Percentiles rank a stretch among this genome's conserved stretches.
Conservation (phyloP, 2,888 invertebrate genomes). For the Matsumyia berberina region DNA sequence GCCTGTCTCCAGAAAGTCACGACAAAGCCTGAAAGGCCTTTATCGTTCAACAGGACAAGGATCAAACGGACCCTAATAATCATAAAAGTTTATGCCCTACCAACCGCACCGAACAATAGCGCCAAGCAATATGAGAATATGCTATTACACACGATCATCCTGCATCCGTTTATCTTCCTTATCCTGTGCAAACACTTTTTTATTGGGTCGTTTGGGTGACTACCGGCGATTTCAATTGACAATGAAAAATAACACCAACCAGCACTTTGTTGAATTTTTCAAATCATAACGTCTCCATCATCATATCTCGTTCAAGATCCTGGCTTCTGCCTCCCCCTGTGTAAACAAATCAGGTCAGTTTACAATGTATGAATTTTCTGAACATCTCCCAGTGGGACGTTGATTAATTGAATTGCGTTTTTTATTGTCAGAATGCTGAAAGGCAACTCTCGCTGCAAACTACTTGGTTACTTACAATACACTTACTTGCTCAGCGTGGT, state of each 20-base stretch:
- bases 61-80: conserved; percentile 40
- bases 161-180: conserved; percentile 48
- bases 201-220: conserved; percentile 43
- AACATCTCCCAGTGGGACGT: neutral
- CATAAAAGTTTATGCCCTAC: conserved; percentile 44
- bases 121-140: conserved; percentile 21
- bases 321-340: neutral
- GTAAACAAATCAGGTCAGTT: conserved; percentile 20
- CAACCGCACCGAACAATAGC: conserved; percentile 1
- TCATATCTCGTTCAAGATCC: neutral
- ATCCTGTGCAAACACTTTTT: conserved; percentile 29
- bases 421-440: conserved; percentile 25
- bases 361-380: conserved; percentile 2
- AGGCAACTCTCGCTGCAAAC: neutral
- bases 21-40: conserved; percentile 6
- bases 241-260: conserved; percentile 48
- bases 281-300: conserved; percentile 21
- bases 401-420: conserved; percentile 53
- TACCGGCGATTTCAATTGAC: conserved; percentile 43
- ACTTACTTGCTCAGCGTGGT: conserved; percentile 8
- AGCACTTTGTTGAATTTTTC: conserved; percentile 10
- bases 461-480: conserved; percentile 5
- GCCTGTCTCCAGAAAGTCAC: neutral
- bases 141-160: conserved; percentile 39
- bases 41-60: conserved; percentile 15